Evolutionary conservation across 2,797 vertebrate species (phyloP).

Genomic region (Podarcis lilfordi): DNA sequence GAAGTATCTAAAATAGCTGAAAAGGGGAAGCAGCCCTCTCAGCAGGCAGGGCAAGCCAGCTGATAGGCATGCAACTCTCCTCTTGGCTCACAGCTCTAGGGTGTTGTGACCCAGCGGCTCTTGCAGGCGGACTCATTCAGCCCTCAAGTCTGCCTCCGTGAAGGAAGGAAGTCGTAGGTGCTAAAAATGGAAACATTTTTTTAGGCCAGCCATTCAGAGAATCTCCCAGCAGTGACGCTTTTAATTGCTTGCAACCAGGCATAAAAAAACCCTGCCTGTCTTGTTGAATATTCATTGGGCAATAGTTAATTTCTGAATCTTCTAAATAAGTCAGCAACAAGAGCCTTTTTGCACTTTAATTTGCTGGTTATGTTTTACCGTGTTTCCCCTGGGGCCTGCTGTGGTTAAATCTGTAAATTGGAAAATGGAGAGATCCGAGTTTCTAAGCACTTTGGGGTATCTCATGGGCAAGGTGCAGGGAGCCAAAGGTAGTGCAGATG

Average conservation of each 20-base stretch:
- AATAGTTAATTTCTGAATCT: neutral
- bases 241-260: neutral
- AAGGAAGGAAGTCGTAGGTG: neutral
- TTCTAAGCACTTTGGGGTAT: too few species aligned
- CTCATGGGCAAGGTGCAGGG: too few species aligned
- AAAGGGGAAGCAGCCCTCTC: neutral
- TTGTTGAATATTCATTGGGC: neutral
- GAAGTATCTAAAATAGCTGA: neutral
- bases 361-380: too few species aligned
- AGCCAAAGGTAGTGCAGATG: too few species aligned
- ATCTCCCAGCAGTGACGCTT: neutral
- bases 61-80: neutral
- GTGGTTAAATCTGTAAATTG: too few species aligned
- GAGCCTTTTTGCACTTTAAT: too few species aligned
- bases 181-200: conserved; percentile 2
- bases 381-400: too few species aligned
- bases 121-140: neutral
- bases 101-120: neutral
- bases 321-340: too few species aligned
- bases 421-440: too few species aligned
- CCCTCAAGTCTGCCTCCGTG: neutral
- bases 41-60: neutral
- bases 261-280: too few species aligned
- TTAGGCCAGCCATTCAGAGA: neutral
- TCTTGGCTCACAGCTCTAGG: neutral